These are phyloP conservation scores for Monodelphis domestica DNA, from an alignment of 2,797 vertebrate species.

Conservation along the genomic window DNA sequence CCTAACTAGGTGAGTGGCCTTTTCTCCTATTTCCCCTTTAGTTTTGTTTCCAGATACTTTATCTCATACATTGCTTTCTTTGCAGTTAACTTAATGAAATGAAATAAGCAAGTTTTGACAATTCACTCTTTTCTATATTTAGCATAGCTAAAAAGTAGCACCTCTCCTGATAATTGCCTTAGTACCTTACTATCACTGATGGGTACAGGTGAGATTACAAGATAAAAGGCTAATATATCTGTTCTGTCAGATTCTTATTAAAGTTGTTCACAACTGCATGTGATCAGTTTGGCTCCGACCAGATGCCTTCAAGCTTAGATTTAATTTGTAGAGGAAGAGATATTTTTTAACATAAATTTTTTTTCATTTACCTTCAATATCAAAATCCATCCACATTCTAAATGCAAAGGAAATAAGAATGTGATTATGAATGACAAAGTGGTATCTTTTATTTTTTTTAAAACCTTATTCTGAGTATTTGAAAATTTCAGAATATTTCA, in stretches of 20 bases:
- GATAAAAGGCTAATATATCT: slow-evolving; percentile 78
- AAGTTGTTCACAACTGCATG: slow-evolving; percentile 71
- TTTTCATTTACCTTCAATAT: slow-evolving; percentile 80
- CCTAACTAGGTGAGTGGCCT: slow-evolving; percentile 93
- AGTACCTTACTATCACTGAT: slow-evolving; percentile 63
- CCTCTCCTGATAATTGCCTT: slow-evolving; percentile 57
- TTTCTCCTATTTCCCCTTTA: slow-evolving; percentile 19
- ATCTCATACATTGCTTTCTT: slow-evolving; percentile 24
- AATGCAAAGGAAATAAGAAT: slow-evolving; percentile 73
- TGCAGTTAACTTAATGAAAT: slow-evolving; percentile 55
- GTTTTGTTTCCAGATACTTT: slow-evolving; percentile 44
- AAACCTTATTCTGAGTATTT: not conserved
- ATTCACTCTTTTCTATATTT: slow-evolving; percentile 4
- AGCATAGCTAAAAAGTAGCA: slow-evolving; percentile 49
- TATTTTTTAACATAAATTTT: slow-evolving; percentile 83
- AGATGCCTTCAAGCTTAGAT: slow-evolving; percentile 74
- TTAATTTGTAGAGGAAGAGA: slow-evolving; percentile 76
- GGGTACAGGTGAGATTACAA: slow-evolving; percentile 74
- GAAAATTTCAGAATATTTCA: not conserved
- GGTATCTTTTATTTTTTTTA: not conserved
- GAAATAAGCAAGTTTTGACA: not conserved
- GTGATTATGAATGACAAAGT: slow-evolving; percentile 62
- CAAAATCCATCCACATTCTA: slow-evolving; percentile 68
- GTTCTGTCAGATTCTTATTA: slow-evolving; percentile 75
- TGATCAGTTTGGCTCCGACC: slow-evolving; percentile 74